Percentiles rank a stretch among this genome's conserved stretches.
phyloP scores from a whole-genome alignment of 2,113 vertebrate genomes.

The Strix uralensis region DNA sequence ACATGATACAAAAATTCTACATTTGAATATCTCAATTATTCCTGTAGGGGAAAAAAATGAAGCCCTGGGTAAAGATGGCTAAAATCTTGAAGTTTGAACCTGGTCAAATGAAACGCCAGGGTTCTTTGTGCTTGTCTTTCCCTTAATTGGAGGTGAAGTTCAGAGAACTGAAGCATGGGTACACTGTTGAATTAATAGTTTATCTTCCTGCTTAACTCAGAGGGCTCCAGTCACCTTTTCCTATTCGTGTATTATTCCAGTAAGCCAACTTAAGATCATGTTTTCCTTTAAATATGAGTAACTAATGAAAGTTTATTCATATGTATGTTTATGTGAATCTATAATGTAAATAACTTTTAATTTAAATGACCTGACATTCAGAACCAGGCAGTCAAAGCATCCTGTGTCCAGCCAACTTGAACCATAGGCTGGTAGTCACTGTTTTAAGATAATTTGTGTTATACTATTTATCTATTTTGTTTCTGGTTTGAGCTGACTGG shows the following conservation, averaged over 20 bases:
- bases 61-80: background rate
- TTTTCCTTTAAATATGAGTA: background rate
- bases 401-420: background rate
- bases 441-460: background rate
- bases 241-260: background rate
- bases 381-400: background rate
- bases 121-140: background rate
- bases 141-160: background rate
- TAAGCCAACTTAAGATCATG: background rate
- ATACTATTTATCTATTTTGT: background rate
- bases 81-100: background rate
- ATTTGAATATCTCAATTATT: background rate
- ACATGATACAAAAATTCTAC: background rate
- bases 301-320: background rate
- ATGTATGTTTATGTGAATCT: background rate
- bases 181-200: background rate
- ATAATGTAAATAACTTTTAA: background rate
- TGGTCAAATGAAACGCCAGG: background rate
- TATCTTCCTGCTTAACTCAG: background rate
- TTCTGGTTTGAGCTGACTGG: background rate
- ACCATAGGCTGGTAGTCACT: background rate
- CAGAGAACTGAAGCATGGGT: background rate
- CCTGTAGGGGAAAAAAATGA: background rate
- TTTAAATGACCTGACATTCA: background rate
- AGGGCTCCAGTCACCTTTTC: background rate